A percentile compares a stretch with the other conserved stretches of the same genome.
phyloP scores from a whole-genome alignment of 1,140 invertebrate species.

The Caenorhabditis briggsae region DNA sequence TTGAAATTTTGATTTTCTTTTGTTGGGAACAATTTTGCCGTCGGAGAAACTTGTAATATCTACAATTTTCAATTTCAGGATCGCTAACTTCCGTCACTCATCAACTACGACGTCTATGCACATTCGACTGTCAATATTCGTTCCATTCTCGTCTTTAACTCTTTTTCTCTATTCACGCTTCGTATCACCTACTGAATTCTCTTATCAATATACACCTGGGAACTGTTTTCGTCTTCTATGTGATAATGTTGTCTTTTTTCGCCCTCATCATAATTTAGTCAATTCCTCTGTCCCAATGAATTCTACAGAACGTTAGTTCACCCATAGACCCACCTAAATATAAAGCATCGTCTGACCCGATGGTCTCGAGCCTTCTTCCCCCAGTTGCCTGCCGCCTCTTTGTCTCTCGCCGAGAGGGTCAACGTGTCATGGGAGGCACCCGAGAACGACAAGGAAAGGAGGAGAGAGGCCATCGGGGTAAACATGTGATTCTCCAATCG shows the following conservation, averaged over 20 bases:
- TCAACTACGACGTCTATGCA: not conserved
- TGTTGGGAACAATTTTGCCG: not conserved
- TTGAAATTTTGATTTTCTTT: not conserved
- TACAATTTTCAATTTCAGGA: conserved; percentile 37
- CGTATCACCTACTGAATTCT: conserved; percentile 37
- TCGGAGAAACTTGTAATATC: not conserved
- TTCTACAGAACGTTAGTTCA: not conserved
- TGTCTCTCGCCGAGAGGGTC: conserved; percentile 12
- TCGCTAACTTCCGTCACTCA: not conserved
- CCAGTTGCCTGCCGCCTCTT: not conserved
- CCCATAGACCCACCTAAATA: too few species aligned
- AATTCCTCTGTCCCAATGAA: conserved; percentile 3
- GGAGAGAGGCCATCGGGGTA: conserved; percentile 26
- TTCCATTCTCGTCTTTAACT: not conserved
- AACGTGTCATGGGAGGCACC: conserved; percentile 47
- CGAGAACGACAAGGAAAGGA: conserved; percentile 21
- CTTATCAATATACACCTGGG: conserved; percentile 46
- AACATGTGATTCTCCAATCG: conserved; percentile 49
- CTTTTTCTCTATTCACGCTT: not conserved
- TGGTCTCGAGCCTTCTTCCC: not conserved
- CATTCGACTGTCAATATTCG: not conserved
- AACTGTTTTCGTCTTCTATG: conserved; percentile 38
- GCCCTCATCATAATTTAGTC: conserved; percentile 51
- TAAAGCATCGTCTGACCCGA: not conserved
- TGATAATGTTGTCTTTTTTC: conserved; percentile 42